Evolutionary conservation across 2,113 vertebrate species (phyloP).

Genomic region (Pavo muticus): DNA sequence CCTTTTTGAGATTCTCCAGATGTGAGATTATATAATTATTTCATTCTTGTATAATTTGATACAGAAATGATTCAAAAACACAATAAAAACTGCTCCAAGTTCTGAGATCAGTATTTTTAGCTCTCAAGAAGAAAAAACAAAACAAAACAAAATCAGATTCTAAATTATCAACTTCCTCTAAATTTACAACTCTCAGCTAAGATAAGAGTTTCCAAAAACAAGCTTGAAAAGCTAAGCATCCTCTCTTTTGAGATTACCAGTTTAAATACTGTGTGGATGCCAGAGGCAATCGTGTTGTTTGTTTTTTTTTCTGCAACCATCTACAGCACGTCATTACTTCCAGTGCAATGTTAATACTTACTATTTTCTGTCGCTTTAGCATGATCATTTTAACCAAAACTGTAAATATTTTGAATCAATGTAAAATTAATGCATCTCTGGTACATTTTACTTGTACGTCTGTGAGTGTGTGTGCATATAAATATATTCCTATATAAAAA

Average conservation of each 20-base stretch:
- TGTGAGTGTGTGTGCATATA: constrained; percentile 29
- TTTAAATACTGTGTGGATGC: constrained; percentile 55
- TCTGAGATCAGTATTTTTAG: constrained; percentile 16
- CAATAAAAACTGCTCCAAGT: constrained; percentile 5
- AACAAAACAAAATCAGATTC: neutral
- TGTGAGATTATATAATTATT: constrained; percentile 61
- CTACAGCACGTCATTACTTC: constrained; percentile 51
- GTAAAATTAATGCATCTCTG: constrained; percentile 60
- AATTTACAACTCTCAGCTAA: constrained; percentile 50
- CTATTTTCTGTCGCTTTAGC: constrained; percentile 48
- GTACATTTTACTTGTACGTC: constrained; percentile 30
- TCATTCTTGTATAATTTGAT: constrained; percentile 31
- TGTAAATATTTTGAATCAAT: constrained; percentile 71
- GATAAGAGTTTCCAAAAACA: constrained; percentile 44
- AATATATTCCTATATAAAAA: neutral
- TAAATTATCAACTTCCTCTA: constrained; percentile 37
- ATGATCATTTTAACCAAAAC: constrained; percentile 15
- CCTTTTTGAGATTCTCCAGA: constrained; percentile 40
- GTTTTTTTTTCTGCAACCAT: neutral
- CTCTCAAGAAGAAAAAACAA: constrained; percentile 10
- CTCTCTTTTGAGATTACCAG: constrained; percentile 54
- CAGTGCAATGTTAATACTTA: constrained; percentile 46
- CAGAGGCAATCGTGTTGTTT: constrained; percentile 33
- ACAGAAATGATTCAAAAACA: constrained; percentile 39
- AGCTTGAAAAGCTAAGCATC: constrained; percentile 55